phyloP scores from a whole-genome alignment of 2,888 invertebrate genomes.

The Strigamia maritima region DNA sequence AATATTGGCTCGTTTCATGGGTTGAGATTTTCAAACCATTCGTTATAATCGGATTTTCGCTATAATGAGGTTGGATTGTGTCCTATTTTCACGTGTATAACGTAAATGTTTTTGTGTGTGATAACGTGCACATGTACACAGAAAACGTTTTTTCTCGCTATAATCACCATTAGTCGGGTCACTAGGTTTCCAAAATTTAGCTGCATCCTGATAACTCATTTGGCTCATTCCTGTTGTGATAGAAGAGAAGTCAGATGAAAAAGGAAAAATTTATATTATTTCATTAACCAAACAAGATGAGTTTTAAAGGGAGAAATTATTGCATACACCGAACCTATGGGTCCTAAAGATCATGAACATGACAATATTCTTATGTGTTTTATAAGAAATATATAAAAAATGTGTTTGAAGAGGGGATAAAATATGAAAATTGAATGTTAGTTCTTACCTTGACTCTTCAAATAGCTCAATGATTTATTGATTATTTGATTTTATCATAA shows the following conservation, averaged over 20 bases:
- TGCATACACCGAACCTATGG: neutral
- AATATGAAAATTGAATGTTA: neutral
- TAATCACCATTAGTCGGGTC: neutral
- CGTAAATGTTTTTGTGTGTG: too few species aligned
- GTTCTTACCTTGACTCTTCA: conserved; percentile 18
- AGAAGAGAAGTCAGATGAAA: neutral
- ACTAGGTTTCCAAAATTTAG: neutral
- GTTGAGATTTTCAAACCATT: too few species aligned
- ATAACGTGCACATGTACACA: too few species aligned
- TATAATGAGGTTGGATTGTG: too few species aligned
- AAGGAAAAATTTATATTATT: neutral
- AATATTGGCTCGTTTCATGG: too few species aligned
- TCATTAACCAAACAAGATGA: neutral
- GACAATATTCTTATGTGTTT: neutral
- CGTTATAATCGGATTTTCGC: too few species aligned
- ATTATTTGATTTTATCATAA: neutral
- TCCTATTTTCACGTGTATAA: too few species aligned
- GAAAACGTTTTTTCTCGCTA: neutral
- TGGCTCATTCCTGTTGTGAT: conserved; percentile 10
- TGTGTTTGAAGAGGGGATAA: too few species aligned
- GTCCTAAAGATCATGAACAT: neutral
- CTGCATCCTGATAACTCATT: conserved; percentile 20
- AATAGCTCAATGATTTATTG: conserved; percentile 13
- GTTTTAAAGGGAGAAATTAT: neutral
- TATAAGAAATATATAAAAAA: too few species aligned